Evolutionary conservation across 2,113 vertebrate species (phyloP), one percentile per base, ranked within the genome.

Genomic region (Nothoprocta pentlandii): DNA sequence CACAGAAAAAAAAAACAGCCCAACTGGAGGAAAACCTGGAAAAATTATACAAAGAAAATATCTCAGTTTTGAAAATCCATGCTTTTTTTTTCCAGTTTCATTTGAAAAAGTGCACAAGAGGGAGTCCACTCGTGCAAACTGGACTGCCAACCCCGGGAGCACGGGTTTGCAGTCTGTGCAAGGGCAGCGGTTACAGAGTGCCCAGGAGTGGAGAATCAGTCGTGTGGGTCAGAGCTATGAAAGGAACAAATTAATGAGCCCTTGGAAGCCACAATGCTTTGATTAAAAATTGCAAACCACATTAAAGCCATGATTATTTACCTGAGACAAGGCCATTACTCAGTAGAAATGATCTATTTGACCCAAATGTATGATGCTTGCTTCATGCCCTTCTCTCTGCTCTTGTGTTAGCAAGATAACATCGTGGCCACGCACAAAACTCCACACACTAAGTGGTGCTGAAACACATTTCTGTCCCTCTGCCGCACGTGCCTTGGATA

Each of bases 221-320:
- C 41, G 14, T 7, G 54, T 32, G 66, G 49, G 75, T 34, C 80
- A 83, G 1, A 61, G 21, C 53, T 16, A 59, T 4, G 70, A 62
- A 76, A 76, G 82, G 41, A 80, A 87, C 62, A 79, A 78, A 87
- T 73, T 89, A 83, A 91, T 68, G 39, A 95, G 56, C 25, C 5
- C 42, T 25, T 10, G 5, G 63, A 92, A 90, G 70, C 67, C 84
- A 79, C 54, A 21, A 66, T 41, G 30, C 74, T 94, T 94, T 75
- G 92, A 89, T 93, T 93, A 76, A 94, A 87, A 73, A 79, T 80
- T 87, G 59, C 70, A 74, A 77, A 83, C 63, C 25, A 69, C 56
- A 73, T 10, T 36, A 85, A 78, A 66, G 64, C 64, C 46, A 71
- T 78, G 82, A 87, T 66, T 70, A 47, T 68, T 22, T 74, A 66